These are phyloP conservation scores for Notamacropus eugenii DNA, from an alignment of 2,797 vertebrate species.

Conservation along the genomic window DNA sequence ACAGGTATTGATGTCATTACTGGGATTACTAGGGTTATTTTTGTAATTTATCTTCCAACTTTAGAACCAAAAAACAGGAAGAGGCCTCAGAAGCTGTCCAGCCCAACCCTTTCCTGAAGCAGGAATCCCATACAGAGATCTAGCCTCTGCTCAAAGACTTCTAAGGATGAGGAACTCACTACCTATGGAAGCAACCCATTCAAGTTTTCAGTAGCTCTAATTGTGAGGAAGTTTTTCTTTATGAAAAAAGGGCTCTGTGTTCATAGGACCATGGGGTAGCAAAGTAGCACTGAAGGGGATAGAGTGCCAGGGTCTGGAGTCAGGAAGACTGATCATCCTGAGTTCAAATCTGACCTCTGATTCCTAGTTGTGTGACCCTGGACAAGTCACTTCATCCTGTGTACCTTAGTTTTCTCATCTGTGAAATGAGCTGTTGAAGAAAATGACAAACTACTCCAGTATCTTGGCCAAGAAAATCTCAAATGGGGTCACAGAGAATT, in stretches of 20 bases:
- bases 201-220: not conserved
- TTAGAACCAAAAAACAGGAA: not conserved
- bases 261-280: not conserved
- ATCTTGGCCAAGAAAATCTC: not conserved
- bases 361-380: not conserved
- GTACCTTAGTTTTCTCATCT: not conserved
- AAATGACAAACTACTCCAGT: not conserved
- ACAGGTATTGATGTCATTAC: not conserved
- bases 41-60: not conserved
- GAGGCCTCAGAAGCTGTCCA: not conserved
- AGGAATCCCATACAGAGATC: not conserved
- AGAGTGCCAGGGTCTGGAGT: not conserved
- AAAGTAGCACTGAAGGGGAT: not conserved
- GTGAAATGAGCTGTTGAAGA: not conserved
- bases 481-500: not conserved
- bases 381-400: not conserved
- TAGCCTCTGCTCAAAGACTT: not conserved
- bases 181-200: not conserved
- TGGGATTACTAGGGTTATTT: not conserved
- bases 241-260: not conserved
- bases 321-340: not conserved
- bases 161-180: not conserved
- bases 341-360: not conserved
- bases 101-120: not conserved
- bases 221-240: not conserved